Base-by-base conservation (phyloP, 2,113 vertebrate genomes). In the Xiphophorus maculatus region DNA sequence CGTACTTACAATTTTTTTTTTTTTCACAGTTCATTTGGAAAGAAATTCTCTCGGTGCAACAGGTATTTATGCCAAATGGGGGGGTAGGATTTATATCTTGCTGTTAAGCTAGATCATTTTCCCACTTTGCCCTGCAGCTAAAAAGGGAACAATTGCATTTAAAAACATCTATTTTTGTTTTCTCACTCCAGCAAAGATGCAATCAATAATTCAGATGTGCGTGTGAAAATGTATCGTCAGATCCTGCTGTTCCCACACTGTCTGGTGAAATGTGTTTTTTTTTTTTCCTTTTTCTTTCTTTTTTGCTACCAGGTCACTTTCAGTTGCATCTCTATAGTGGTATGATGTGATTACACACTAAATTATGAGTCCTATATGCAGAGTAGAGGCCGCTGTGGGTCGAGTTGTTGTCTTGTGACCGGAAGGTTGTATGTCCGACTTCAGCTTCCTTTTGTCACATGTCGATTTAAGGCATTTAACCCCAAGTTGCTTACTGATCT, bases 181-280 rank as follows among this genome's bases (percentile, higher is more conserved):
- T 58, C 87, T 68, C 63, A 72, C 74, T 84, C 76, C 73, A 79
- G 81, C 81, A 83, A 85, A 79, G 82, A 81, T 17, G 17, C 66
- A 81, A 88, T 93, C 89, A 91, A 90, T 89, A 89, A 90, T 91
- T 91, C 76, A 91, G 80, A 85, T 77, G 60, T 79, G 76, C 82
- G 84, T 76, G 79, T 83, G 77, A 82, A 82, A 72, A 84, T 82
- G 86, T 81, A 70, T 65, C 79, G 66, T 76, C 74, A 74, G 68
- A 86, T 84, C 68, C 61, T 82, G 32, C 54, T 19, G 64, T 81
- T 88, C 67, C 81, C 63, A 78, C 69, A 83, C 30, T 65, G 77
- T 76, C 80, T 85, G 62, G 60, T 71, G 76, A 64, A 73, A 76
- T 25, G 51, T 58, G 51, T n/a, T 8, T 3, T 25, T 0, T 54